Evolutionary conservation across 2,113 vertebrate species (phyloP), one percentile per base, ranked within the genome.

Genomic region (Percopsis transmontana): DNA sequence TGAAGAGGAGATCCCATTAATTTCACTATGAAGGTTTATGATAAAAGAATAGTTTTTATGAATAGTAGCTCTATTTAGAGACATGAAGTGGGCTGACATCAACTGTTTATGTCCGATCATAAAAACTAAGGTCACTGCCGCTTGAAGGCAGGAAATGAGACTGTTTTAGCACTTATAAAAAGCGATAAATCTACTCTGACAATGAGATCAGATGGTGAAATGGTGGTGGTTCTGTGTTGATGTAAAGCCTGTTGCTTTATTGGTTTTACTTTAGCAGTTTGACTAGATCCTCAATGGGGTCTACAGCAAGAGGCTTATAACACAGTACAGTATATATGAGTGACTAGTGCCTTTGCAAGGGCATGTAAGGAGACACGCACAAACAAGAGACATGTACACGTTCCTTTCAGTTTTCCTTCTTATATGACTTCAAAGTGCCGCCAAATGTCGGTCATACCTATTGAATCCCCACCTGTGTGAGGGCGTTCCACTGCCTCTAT

Each of bases 381-480:
- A 27, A 16, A 18, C 5, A 27, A 55, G 38, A 7, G 18, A 54
- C 48, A 51, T 7, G n/a, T 15, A 39, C 54, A 48, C 45, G 60
- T 70, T 73, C 81, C 70, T 42, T 23, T 56, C 74, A 75, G 75
- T 74, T 42, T 76, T 71, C 68, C 47, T 65, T 75, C 52, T 21
- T 5, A 0, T 66, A 41, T 21, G 47, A 73, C 70, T 85, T 85
- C 70, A 79, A 69, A 88, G 39, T 59, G 69, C 69, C 33, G 23
- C 68, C 40, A n/a, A 74, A 76, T 82, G 74, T 68, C 72, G 58
- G 62, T 65, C 74, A 74, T 83, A 83, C 72, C 87, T 80, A 77
- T 85, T 82, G 79, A 76, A 11, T 61, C 66, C 64, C 72, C 87
- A 88, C 87, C 87, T 88, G 87, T 61, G 76, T n/a, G 45, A 23